Conservation (phyloP, 2,888 invertebrate species). For the Trichogramma dendrolimi region DNA sequence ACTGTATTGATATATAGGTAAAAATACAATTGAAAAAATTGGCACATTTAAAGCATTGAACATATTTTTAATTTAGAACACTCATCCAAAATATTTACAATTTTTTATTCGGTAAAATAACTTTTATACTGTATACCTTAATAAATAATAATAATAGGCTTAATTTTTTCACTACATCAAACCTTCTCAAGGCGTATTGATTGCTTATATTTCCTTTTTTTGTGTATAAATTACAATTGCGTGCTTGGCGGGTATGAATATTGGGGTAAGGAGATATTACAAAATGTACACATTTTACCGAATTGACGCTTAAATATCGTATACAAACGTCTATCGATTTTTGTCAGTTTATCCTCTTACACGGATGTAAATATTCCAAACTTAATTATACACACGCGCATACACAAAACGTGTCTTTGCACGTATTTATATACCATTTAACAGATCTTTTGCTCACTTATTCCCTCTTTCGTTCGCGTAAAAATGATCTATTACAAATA, state of each 20-base stretch:
- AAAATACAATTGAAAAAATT: conserved; percentile 11
- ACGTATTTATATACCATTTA: conserved; percentile 16
- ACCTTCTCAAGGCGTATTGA: no score
- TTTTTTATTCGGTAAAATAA: conserved; percentile 43
- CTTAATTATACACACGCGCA: no score
- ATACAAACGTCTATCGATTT: conserved; percentile 19
- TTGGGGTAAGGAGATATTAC: conserved; percentile 42
- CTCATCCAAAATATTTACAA: conserved; percentile 50
- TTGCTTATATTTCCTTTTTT: conserved; percentile 28
- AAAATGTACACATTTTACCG: conserved; percentile 48
- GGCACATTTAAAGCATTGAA: conserved; percentile 42
- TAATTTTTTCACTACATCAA: conserved; percentile 33
- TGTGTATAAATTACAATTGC: conserved; percentile 46
- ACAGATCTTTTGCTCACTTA: conserved; percentile 28
- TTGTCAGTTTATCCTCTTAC: conserved; percentile 9
- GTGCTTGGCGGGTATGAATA: no score
- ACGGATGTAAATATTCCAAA: no score
- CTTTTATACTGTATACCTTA: conserved; percentile 42
- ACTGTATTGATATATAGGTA: no score
- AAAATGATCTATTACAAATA: conserved; percentile 5
- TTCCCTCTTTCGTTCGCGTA: conserved; percentile 23
- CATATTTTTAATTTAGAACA: conserved; percentile 51
- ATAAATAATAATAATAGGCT: conserved; percentile 36
- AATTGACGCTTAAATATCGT: conserved; percentile 35
- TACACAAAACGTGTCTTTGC: no score